Evolutionary conservation across 2,888 invertebrate genomes (phyloP), one percentile per base, ranked within the genome.

Genomic region (Drosophila phalerata): DNA sequence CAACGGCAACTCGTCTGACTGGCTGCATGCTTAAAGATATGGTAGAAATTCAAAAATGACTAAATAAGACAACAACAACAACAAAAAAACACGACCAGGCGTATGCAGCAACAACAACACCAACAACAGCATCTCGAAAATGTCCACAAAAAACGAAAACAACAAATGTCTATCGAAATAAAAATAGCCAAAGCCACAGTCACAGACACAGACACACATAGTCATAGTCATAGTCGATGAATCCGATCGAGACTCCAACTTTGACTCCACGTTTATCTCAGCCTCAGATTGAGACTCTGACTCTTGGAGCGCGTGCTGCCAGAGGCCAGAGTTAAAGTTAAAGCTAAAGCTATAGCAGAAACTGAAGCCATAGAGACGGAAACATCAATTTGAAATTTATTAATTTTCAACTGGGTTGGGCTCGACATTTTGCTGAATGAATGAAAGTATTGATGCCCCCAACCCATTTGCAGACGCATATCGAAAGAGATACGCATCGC

Each of bases 321-420:
- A 30, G 62, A 37, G 62, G 62, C 64, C 62, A 62, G 45, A 60
- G 61, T 43, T 47, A 64, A 43, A 17, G 22, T 22, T 22, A 3
- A 22, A 22, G 22, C 34, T 13, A 52, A 58, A 30, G 37, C 15
- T 19, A 19, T 13, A 51, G 34, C 22, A 63, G 52, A 55, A 66
- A 62, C 38, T 30, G 47, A 65, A 56, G 34, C 52, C 63, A 10
- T 42, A 63, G 43, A 65, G 69, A 69, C 64, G 60, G 55, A 57
- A 67, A 68, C 69, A 65, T 63, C 64, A 67, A 65, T 71, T 79
- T 73, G 80, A 77, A 76, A 74, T 80, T 80, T 76, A 85, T 82
- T 85, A 78, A 87, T 82, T 85, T 69, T 82, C 71, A 67, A 72
- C 37, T 73, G 79, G 87, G 77, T 77, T 85, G 78, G 85, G 68